Evolutionary conservation across 2,797 vertebrate genomes (phyloP), one percentile per base, ranked within the genome.

Genomic region (Discoglossus pictus): DNA sequence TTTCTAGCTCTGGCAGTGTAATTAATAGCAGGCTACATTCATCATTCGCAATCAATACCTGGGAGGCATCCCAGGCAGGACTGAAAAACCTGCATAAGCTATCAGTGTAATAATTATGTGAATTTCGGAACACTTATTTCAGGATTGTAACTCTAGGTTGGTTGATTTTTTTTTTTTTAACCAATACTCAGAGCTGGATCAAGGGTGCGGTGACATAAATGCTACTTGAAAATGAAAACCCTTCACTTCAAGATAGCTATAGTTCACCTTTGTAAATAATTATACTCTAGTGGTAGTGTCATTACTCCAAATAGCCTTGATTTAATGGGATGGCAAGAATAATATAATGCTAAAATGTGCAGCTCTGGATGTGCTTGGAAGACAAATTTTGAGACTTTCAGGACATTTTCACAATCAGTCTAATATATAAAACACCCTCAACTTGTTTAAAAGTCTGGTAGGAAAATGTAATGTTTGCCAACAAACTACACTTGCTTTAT

Each of bases 31-130:
- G 65, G 55, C 68, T 64, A 61, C 68, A 71, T 71, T 71, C 68
- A 71, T 71, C 68, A 71, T 71, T 71, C 54, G 61, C 68, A 65
- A 71, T 71, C 68, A 71, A 71, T 71, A 71, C 68, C 68, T 71
- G 68, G 68, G 68, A 71, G 68, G 68, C 68, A 64, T 71, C 61
- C 61, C 53, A 64, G 61, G 46, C 53, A 59, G 53, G 53, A 46
- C 58, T 59, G 68, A 64, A 39, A 71, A 71, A 64, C 68, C 53
- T 71, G 61, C 44, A 71, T 65, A 65, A 64, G 68, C 61, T 58
- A 71, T 59, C 61, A 71, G 44, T 51, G 60, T 65, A 71, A 71
- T 65, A 64, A 65, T 71, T 51, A 64, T 65, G 61, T 64, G 66
- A 53, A 61, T 34, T 58, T 50, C 44, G 16, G 52, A 51, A 64